Conservation (phyloP, 2,888 invertebrate genomes). For the Dorcus hopei region DNA sequence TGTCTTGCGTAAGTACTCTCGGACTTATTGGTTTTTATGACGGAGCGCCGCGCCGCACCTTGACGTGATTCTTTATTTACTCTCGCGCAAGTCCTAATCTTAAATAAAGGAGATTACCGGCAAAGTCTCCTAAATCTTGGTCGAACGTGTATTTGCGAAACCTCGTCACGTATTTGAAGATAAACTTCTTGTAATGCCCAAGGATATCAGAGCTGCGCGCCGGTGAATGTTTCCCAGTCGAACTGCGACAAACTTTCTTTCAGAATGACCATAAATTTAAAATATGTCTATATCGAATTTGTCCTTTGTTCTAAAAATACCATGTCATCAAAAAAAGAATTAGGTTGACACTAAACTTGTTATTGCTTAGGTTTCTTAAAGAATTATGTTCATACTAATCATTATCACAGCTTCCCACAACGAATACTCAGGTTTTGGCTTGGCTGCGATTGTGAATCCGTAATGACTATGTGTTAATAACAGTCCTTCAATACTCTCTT, state of each 20-base stretch:
- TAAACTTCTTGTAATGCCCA: constrained; percentile 36
- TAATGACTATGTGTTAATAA: too few relatives aligned
- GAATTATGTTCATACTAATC: too few relatives aligned
- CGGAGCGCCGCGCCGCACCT: constrained; percentile 12
- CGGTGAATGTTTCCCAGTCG: constrained; percentile 13
- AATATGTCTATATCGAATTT: constrained; percentile 1
- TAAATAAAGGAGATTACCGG: constrained; percentile 34
- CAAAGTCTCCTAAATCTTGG: constrained; percentile 30
- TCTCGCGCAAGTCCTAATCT: constrained; percentile 31
- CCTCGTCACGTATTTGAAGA: constrained; percentile 27
- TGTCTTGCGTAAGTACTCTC: constrained; percentile 27
- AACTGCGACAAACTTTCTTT: not conserved
- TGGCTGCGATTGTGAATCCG: too few relatives aligned
- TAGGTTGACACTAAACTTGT: too few relatives aligned
- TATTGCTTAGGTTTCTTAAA: too few relatives aligned
- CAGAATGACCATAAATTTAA: constrained; percentile 6
- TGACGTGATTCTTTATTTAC: constrained; percentile 30
- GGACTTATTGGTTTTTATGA: constrained; percentile 16
- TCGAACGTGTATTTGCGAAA: constrained; percentile 26
- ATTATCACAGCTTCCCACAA: too few relatives aligned
- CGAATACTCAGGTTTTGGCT: too few relatives aligned
- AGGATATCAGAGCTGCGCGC: constrained; percentile 19
- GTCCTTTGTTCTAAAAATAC: not conserved
- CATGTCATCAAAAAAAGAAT: too few relatives aligned
- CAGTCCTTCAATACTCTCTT: too few relatives aligned